A percentile compares a stretch with the other conserved stretches of the same genome.
These are phyloP conservation scores for Falco punctatus DNA, from an alignment of 2,113 vertebrate species.

Conservation along the genomic window DNA sequence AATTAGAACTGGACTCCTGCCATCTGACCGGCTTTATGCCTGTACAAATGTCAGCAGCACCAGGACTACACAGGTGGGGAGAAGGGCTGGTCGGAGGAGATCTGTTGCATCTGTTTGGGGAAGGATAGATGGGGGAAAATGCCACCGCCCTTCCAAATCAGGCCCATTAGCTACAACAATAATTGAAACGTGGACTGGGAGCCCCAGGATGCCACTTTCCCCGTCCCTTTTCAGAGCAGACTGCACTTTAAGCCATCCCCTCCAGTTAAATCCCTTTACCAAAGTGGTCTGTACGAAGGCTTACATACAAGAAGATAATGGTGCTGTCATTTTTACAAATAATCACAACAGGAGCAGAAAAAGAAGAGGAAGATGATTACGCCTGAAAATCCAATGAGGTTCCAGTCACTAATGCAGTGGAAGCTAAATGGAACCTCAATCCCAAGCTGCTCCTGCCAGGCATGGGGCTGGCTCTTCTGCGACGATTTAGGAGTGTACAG, in stretches of 20 bases:
- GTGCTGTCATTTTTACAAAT: conserved; percentile 56
- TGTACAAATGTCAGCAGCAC: not conserved
- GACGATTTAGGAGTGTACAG: not conserved
- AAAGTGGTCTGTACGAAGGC: conserved; percentile 8
- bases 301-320: conserved; percentile 44
- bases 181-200: not conserved
- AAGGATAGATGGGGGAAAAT: not conserved
- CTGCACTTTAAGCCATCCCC: conserved; percentile 39
- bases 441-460: not conserved
- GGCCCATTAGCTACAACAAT: not conserved
- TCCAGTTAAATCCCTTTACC: conserved; percentile 56
- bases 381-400: not conserved
- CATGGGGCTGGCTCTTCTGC: not conserved
- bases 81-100: not conserved
- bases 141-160: not conserved
- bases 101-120: not conserved
- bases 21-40: conserved; percentile 21
- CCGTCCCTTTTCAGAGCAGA: conserved; percentile 3
- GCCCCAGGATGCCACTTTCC: conserved; percentile 46
- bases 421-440: not conserved
- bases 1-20: conserved; percentile 46
- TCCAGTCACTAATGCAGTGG: conserved; percentile 1
- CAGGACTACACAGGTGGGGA: not conserved
- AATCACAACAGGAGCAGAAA: conserved; percentile 34
- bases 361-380: conserved; percentile 27